Evolutionary conservation across 2,113 vertebrate species (phyloP), one percentile per base, ranked within the genome.

Genomic region (Actinemys pallida): DNA sequence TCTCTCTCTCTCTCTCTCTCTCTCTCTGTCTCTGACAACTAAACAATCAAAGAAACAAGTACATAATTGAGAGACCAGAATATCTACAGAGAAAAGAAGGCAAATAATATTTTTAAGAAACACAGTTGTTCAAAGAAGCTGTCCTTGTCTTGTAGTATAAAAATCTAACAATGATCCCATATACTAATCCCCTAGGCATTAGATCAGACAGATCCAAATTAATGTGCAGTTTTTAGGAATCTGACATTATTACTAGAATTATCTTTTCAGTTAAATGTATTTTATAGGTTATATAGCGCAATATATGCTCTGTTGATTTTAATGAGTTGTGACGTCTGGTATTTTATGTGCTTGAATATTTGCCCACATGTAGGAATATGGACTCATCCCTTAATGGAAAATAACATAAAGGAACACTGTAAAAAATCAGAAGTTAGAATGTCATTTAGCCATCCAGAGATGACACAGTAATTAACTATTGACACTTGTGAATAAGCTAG

Each of bases 401-500:
- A 97, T 98, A 97, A 98, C 96, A 98, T 97, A 98, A 97, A 98
- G 95, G 98, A 98, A 97, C 98, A 98, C 98, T 97, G 97, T 98
- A 98, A 98, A 98, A 99, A 98, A 98, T 99, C 98, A 98, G 98
- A 99, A 99, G 99, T 99, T 98, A 98, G 99, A 99, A 99, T 99
- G 99, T 99, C 99, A 99, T 99, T 99, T 99, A 99, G 98, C 99
- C 99, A 99, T 99, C 99, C 98, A 99, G 99, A 99, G 99, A 99
- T 99, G 99, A 99, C 99, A 99, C 99, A 99, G 99, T 99, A 99
- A 99, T 99, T 99, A 99, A 99, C 99, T 99, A 99, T 99, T 99
- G 99, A 99, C 99, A 99, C 99, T 99, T 98, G 98, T 99, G 99
- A 99, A 99, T 99, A 99, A 99, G 99, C 99, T 99, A 98, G 99